A percentile compares a stretch with the other conserved stretches of the same genome.
phyloP scores from a whole-genome alignment of 1,140 invertebrate genomes.

The Bacillus rossius region DNA sequence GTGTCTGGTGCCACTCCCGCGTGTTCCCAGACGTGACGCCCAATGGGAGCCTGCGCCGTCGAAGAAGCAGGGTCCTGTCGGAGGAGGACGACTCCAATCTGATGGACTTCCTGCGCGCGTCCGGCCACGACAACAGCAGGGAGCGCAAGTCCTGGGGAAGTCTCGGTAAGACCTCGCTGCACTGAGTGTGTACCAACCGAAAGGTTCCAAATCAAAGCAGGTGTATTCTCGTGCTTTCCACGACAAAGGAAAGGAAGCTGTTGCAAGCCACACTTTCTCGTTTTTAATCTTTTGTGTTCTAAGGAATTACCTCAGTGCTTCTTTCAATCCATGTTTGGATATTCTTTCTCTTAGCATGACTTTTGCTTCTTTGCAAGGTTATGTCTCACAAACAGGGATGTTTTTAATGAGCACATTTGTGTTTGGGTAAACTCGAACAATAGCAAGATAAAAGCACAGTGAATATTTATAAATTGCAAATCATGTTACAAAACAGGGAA shows the following conservation, averaged over 20 bases:
- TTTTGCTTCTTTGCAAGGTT: background rate
- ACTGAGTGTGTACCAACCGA: too few relatives aligned
- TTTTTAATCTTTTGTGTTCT: too few relatives aligned
- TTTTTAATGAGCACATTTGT: background rate
- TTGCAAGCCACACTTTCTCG: too few relatives aligned
- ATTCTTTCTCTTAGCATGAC: too few relatives aligned
- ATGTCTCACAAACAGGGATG: background rate
- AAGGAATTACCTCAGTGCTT: too few relatives aligned
- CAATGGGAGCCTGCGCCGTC: conserved; percentile 74
- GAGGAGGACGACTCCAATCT: conserved; percentile 80
- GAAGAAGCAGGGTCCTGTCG: conserved; percentile 72
- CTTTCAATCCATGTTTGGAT: too few relatives aligned
- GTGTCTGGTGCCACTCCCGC: too few relatives aligned
- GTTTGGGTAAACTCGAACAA: background rate
- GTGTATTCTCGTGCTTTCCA: too few relatives aligned
- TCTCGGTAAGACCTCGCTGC: conserved; percentile 53
- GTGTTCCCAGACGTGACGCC: conserved; percentile 69
- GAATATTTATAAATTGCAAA: too few relatives aligned
- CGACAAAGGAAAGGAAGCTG: too few relatives aligned
- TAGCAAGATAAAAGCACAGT: background rate
- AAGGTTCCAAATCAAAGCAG: too few relatives aligned
- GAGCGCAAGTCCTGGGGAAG: conserved; percentile 83
- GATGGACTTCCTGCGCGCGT: conserved; percentile 76
- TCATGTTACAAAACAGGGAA: too few relatives aligned
- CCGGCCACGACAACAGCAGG: conserved; percentile 63